Percentiles rank a stretch among this genome's conserved stretches.
Conservation (phyloP, 2,797 vertebrate genomes). For the Odontamblyopus rebecca region DNA sequence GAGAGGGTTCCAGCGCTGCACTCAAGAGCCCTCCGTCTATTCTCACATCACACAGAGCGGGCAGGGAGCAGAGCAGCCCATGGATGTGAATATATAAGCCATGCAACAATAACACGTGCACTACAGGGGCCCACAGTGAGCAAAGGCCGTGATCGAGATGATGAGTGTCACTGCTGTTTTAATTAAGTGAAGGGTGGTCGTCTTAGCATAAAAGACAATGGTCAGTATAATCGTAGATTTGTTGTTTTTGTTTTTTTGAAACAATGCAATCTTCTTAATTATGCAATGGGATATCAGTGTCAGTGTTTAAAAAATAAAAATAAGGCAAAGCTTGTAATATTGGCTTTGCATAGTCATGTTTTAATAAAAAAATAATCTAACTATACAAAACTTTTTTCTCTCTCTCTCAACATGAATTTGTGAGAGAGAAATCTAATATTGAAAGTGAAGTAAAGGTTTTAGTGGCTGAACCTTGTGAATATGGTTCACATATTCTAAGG, state of each 20-base stretch:
- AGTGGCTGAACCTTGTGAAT: neutral
- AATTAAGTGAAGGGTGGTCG: neutral
- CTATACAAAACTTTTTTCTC: too few species aligned
- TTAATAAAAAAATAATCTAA: too few species aligned
- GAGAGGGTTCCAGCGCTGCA: conserved; percentile 69
- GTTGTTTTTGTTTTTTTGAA: neutral
- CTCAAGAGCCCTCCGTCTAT: conserved; percentile 81
- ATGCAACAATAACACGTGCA: neutral
- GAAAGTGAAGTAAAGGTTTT: neutral
- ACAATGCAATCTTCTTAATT: neutral
- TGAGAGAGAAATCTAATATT: neutral
- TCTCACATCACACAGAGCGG: conserved; percentile 79
- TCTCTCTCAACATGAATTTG: neutral
- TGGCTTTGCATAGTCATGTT: too few species aligned
- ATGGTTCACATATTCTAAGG: neutral
- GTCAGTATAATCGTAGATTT: neutral
- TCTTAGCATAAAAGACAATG: neutral
- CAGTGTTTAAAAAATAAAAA: too few species aligned
- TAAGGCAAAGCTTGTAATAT: too few species aligned
- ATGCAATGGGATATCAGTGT: too few species aligned
- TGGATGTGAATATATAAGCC: conserved; percentile 23
- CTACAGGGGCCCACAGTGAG: neutral
- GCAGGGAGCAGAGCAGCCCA: conserved; percentile 69
- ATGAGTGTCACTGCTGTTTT: neutral
- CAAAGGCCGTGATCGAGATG: neutral